A percentile compares a stretch with the other conserved stretches of the same genome.
Conservation (phyloP, 2,797 vertebrate species). For the Tapera naevia region DNA sequence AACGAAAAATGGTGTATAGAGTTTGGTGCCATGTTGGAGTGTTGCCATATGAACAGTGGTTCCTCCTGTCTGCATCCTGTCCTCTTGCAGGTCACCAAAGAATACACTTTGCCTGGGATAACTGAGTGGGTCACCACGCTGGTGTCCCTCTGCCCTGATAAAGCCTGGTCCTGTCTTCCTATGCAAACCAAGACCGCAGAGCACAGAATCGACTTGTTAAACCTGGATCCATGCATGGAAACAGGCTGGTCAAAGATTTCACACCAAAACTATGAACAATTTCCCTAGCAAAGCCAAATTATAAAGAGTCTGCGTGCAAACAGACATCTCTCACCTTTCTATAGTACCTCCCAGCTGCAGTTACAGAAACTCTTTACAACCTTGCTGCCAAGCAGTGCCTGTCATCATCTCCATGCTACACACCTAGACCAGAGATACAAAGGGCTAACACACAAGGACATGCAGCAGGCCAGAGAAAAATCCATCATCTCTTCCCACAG, state of each 20-base stretch:
- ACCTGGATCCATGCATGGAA: background rate
- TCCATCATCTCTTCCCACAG: background rate
- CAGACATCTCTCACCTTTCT: background rate
- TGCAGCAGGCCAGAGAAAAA: background rate
- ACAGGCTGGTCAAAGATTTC: rapidly evolving
- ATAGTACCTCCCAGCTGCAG: background rate
- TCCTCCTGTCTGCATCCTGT: background rate
- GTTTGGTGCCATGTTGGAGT: background rate
- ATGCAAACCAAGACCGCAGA: background rate
- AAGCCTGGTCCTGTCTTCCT: background rate
- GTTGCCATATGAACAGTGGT: background rate
- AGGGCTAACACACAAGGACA: background rate
- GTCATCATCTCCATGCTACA: background rate
- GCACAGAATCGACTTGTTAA: background rate
- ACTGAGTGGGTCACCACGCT: background rate
- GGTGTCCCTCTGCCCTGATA: background rate
- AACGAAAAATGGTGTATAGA: background rate
- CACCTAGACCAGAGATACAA: background rate
- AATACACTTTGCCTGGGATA: background rate
- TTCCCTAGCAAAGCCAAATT: background rate
- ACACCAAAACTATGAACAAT: background rate
- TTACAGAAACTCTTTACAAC: background rate
- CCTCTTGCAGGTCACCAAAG: background rate
- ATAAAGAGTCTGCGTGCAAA: background rate
- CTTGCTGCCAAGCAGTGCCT: background rate